Base-by-base conservation (phyloP, 2,113 vertebrate species). In the Sialia sialis region DNA sequence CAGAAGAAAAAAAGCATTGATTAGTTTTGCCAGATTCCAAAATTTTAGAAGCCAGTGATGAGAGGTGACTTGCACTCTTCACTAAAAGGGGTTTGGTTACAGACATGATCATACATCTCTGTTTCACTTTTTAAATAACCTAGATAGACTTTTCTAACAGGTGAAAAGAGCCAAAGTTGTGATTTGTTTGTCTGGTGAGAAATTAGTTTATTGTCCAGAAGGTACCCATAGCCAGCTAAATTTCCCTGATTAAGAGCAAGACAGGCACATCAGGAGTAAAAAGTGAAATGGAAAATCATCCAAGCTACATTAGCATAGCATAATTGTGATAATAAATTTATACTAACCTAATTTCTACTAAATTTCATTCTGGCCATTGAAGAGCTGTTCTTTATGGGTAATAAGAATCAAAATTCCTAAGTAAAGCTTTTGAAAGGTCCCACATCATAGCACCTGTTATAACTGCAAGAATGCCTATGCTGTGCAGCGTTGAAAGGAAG, bases 281-380 rank as follows among this genome's bases (percentile, higher is more conserved):
- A 93, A 83, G 67, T 49, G 63, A 63, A 83, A 92, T 84, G 36
- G 81, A 80, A 80, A 88, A 60, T 86, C 41, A 49, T 77, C 23
- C 55, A 49, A 60, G 25, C 59, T 66, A 66, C 20, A 77, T 84
- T 90, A 93, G 68, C 0, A 3, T 73, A 83, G 46, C 77, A 54
- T 73, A 90, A 92, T 84, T 54, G n/a, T 49, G 41, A 32, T 58
- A 86, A 90, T 89, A 89, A 90, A 90, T 80, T 92, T 30, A 18
- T 62, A 9, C 60, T 84, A 87, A 38, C 34, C 26, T 51, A 51
- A 29, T 51, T 51, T 51, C 49, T 51, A 16, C 15, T 29, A 51
- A 27, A 51, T 51, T 51, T 51, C 49, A 29, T 27, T 51, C 26
- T 51, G 22, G 20, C 46, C 16, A 86, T 84, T 62, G 63, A 89